phyloP scores from a whole-genome alignment of 2,888 invertebrate genomes.

The Caenorhabditis macrosperma region DNA sequence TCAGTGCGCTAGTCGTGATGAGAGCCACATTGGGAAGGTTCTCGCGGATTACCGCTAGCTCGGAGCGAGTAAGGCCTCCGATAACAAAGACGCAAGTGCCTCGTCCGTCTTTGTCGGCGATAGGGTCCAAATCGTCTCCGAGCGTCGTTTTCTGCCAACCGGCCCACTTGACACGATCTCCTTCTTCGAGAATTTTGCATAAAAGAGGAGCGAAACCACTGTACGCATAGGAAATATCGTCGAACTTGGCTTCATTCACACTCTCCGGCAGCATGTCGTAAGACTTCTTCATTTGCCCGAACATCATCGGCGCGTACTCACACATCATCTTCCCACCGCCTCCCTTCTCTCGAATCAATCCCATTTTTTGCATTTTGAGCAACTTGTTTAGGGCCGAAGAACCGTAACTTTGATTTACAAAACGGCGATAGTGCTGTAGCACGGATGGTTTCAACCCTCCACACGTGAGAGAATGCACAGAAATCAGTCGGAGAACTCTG shows the following conservation, averaged over 20 bases:
- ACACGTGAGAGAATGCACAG: conserved; percentile 92
- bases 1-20: conserved; percentile 61
- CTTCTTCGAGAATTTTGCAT: conserved; percentile 86
- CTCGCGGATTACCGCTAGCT: conserved; percentile 82
- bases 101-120: conserved; percentile 50
- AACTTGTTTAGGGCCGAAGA: conserved; percentile 69
- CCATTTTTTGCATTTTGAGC: conserved; percentile 77
- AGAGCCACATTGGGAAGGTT: conserved; percentile 61
- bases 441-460: conserved; percentile 94
- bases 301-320: conserved; percentile 63
- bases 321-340: conserved; percentile 60
- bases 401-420: conserved; percentile 77
- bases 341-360: conserved; percentile 72
- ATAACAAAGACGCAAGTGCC: conserved; percentile 88
- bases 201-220: conserved; percentile 94
- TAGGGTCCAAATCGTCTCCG: conserved; percentile 24
- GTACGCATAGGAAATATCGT: conserved; percentile 92
- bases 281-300: conserved; percentile 61
- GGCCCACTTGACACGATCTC: conserved; percentile 69
- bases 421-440: conserved; percentile 84
- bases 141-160: conserved; percentile 64
- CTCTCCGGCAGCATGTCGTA: conserved; percentile 61
- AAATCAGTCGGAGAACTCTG: conserved; percentile 85
- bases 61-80: conserved; percentile 96
- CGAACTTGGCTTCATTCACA: conserved; percentile 83